Conservation (phyloP, 2,888 invertebrate species). For the Cheilosia variabilis region DNA sequence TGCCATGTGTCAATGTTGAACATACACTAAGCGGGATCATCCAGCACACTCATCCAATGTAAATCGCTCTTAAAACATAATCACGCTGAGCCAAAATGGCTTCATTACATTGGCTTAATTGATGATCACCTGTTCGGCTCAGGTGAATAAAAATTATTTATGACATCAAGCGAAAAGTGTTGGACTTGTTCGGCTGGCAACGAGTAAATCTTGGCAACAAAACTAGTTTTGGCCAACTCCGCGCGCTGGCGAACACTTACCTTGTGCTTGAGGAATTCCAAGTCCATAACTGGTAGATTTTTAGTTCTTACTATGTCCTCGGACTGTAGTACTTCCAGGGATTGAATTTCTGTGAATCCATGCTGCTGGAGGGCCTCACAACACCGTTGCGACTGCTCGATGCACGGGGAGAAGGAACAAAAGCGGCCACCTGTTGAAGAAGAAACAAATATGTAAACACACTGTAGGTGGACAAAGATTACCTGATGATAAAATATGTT, state of each 20-base stretch:
- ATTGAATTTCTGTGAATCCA: slow-evolving; percentile 93
- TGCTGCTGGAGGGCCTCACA: slow-evolving; percentile 88
- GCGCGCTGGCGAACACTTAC: slow-evolving; percentile 81
- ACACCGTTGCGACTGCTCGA: slow-evolving; percentile 98
- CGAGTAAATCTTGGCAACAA: slow-evolving; percentile 19
- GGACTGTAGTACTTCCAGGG: slow-evolving; percentile 93
- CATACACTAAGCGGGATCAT: slow-evolving; percentile 35
- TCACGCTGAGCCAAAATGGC: slow-evolving; percentile 76
- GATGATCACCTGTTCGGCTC: slow-evolving; percentile 71
- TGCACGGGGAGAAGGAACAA: slow-evolving; percentile 99
- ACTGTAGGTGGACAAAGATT: slow-evolving; percentile 12
- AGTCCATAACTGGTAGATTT: slow-evolving; percentile 87
- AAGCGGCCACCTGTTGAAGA: slow-evolving; percentile 91
- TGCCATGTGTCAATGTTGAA: slow-evolving; percentile 74
- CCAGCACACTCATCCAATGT: slow-evolving; percentile 43
- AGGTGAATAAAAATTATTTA: slow-evolving; percentile 71
- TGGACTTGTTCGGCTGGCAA: slow-evolving; percentile 54
- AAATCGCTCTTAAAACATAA: slow-evolving; percentile 70
- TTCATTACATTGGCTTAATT: slow-evolving; percentile 75
- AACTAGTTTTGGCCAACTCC: slow-evolving; percentile 47
- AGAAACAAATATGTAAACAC: slow-evolving; percentile 11
- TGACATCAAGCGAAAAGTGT: slow-evolving; percentile 51
- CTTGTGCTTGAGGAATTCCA: slow-evolving; percentile 88
- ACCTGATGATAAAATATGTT: neutral
- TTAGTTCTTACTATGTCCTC: slow-evolving; percentile 89